phyloP scores from a whole-genome alignment of 2,113 vertebrate species.

The Neolamprologus longior region DNA sequence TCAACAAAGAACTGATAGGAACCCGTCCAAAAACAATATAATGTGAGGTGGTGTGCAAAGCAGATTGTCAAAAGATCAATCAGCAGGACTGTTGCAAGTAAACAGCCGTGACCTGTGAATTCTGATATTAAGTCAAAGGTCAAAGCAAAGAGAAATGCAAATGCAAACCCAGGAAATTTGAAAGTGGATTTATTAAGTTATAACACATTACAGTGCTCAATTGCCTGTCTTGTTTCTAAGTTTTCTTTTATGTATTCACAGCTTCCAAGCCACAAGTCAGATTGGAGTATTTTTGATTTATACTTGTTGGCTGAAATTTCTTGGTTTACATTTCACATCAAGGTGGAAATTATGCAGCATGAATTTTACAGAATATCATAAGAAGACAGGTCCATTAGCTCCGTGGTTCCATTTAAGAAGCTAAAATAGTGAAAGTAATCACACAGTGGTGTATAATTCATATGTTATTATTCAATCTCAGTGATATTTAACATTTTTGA shows the following conservation, averaged over 20 bases:
- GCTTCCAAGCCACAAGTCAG: not conserved
- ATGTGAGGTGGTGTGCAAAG: not conserved
- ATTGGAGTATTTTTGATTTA: not conserved
- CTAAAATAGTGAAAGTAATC: not conserved
- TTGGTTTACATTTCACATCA: not conserved
- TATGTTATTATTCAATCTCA: not conserved
- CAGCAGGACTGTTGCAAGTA: not conserved
- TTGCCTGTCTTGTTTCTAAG: not conserved
- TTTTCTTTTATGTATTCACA: not conserved
- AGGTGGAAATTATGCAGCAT: not conserved
- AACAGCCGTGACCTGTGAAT: not conserved
- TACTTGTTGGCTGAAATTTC: not conserved
- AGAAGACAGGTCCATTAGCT: not conserved
- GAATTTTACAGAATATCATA: not conserved
- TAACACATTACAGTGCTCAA: not conserved
- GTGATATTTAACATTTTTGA: not conserved
- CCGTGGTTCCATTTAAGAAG: not conserved
- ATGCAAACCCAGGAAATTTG: not conserved
- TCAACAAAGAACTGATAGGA: not conserved
- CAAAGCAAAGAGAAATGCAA: not conserved
- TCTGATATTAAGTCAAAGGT: slow-evolving; percentile 5
- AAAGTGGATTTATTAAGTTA: not conserved
- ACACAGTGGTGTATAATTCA: not conserved
- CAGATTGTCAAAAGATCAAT: not conserved
- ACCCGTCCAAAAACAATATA: not conserved